Conservation (phyloP, 2,113 vertebrate species). For the Myiozetetes cayanensis region DNA sequence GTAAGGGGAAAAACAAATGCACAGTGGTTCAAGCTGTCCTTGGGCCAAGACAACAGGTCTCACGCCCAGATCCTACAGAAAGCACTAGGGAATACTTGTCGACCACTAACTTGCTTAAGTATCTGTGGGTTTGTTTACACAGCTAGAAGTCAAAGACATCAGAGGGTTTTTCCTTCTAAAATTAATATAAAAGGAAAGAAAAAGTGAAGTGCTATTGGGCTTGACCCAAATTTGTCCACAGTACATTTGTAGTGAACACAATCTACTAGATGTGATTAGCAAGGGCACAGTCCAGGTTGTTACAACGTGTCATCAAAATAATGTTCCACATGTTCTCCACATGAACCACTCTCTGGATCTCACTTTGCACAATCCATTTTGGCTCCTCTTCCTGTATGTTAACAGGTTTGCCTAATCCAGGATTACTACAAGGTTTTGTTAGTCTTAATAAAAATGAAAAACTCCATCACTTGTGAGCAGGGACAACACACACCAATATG, state of each 20-base stretch:
- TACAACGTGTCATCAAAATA: neutral
- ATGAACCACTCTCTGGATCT: neutral
- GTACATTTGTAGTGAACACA: neutral
- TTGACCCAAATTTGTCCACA: neutral
- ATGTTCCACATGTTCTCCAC: neutral
- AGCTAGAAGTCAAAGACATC: neutral
- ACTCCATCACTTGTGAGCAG: neutral
- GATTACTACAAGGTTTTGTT: neutral
- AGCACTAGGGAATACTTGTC: neutral
- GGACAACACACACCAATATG: neutral
- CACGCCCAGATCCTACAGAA: neutral
- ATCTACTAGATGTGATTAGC: neutral
- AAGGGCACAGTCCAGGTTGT: neutral
- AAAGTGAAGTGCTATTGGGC: neutral
- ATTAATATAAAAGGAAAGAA: neutral
- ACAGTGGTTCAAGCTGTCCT: neutral
- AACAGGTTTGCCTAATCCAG: neutral
- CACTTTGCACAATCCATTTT: neutral
- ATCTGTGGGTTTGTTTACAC: slow-evolving; percentile 19
- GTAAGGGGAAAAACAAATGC: slow-evolving; percentile 15
- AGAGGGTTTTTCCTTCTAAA: neutral
- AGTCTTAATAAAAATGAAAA: neutral
- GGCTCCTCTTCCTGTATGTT: neutral
- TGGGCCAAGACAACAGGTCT: slow-evolving; percentile 30
- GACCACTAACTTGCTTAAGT: slow-evolving; percentile 12